Percentiles rank a stretch among this genome's conserved stretches.
phyloP scores from a whole-genome alignment of 2,888 invertebrate genomes.

The Dicyrtoma fusca region DNA sequence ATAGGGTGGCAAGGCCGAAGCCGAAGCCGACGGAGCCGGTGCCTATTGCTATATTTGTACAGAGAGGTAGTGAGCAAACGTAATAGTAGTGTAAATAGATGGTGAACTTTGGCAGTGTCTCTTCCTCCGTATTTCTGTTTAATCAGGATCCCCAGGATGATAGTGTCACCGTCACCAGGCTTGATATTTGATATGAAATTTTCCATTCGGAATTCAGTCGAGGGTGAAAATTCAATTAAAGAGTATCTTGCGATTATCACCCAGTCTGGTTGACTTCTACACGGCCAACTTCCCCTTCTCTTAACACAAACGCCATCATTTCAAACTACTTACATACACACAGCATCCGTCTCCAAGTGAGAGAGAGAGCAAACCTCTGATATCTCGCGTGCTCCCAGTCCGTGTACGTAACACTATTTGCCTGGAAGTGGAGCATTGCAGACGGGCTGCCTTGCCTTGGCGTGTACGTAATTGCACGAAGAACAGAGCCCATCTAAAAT shows the following conservation, averaged over 20 bases:
- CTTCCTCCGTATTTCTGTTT: slow-evolving; percentile 35
- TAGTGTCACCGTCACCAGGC: slow-evolving; percentile 45
- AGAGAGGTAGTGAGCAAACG: slow-evolving; percentile 7
- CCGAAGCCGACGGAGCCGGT: too few relatives aligned
- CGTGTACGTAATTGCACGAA: background rate
- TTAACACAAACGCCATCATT: slow-evolving; percentile 25
- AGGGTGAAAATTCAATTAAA: slow-evolving; percentile 57
- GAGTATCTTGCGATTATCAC: slow-evolving; percentile 57
- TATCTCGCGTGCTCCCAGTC: too few relatives aligned
- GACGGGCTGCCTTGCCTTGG: too few relatives aligned
- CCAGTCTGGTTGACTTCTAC: slow-evolving; percentile 41
- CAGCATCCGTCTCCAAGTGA: slow-evolving; percentile 17
- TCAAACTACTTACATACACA: slow-evolving; percentile 36
- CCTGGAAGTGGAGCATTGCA: too few relatives aligned
- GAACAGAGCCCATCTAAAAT: slow-evolving; percentile 22
- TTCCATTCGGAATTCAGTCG: slow-evolving; percentile 55
- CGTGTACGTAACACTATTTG: too few relatives aligned
- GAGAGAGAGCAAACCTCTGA: too few relatives aligned
- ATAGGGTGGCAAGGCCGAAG: background rate
- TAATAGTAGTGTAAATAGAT: slow-evolving; percentile 35
- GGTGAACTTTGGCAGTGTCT: slow-evolving; percentile 32
- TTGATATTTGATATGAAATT: slow-evolving; percentile 57
- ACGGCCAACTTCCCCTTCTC: slow-evolving; percentile 35
- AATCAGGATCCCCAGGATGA: slow-evolving; percentile 43
- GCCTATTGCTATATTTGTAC: slow-evolving; percentile 5